These are phyloP conservation scores for Acronicta alni DNA, from an alignment of 2,888 invertebrate genomes.

Conservation along the genomic window DNA sequence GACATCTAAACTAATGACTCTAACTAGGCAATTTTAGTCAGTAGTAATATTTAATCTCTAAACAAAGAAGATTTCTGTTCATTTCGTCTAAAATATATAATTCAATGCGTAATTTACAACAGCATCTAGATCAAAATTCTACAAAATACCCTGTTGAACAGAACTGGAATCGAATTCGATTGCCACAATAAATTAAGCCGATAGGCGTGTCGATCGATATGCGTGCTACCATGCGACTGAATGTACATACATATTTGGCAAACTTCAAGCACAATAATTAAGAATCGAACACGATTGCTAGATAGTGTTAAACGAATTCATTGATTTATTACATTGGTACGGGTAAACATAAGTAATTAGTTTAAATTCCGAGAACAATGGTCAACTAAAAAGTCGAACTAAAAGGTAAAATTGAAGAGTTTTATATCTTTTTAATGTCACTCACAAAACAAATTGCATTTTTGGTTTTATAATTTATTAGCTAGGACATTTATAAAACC, in stretches of 20 bases:
- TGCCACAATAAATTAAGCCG: constrained; percentile 48
- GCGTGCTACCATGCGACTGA: constrained; percentile 61
- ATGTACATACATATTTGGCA: constrained; percentile 72
- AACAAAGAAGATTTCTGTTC: too few species aligned
- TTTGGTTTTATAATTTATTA: too few species aligned
- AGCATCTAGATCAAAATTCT: not conserved
- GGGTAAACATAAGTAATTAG: not conserved
- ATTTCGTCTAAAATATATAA: too few species aligned
- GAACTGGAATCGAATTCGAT: constrained; percentile 59
- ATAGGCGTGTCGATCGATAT: constrained; percentile 74
- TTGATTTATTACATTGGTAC: constrained; percentile 45
- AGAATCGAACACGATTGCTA: constrained; percentile 59
- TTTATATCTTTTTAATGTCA: too few species aligned
- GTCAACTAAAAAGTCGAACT: too few species aligned
- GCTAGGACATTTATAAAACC: too few species aligned
- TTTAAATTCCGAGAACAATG: constrained; percentile 4
- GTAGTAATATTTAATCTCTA: too few species aligned
- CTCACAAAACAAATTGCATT: not conserved
- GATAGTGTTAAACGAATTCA: constrained; percentile 68
- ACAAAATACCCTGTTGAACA: constrained; percentile 61
- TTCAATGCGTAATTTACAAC: too few species aligned
- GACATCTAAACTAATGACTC: too few species aligned
- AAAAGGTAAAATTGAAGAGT: too few species aligned
- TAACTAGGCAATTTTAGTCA: too few species aligned
- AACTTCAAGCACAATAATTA: constrained; percentile 70